These are phyloP conservation scores for Siphamia tubifer DNA, from an alignment of 2,113 vertebrate species.

Conservation along the genomic window DNA sequence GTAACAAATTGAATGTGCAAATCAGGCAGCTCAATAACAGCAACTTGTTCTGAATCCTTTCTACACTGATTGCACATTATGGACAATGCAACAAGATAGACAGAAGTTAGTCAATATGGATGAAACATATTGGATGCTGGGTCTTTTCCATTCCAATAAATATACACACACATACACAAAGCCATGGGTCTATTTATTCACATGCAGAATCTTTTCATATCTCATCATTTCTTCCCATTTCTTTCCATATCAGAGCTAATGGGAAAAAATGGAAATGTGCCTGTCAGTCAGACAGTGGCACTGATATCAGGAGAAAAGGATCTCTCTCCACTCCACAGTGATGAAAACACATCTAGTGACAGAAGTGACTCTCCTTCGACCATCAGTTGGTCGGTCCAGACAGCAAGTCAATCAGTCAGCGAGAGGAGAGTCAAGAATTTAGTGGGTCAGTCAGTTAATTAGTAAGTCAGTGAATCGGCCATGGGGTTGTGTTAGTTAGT, in stretches of 20 bases:
- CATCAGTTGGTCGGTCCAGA: conserved; percentile 46
- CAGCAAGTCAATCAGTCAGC: conserved; percentile 65
- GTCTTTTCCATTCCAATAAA: conserved; percentile 27
- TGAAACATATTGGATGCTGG: conserved; percentile 10
- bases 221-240: conserved; percentile 52
- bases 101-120: conserved; percentile 38
- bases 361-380: conserved; percentile 29
- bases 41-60: conserved; percentile 38
- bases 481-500: conserved; percentile 41
- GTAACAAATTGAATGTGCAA: conserved; percentile 43
- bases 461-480: conserved; percentile 46
- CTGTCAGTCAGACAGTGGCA: conserved; percentile 36
- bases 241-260: conserved; percentile 58
- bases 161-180: conserved; percentile 18
- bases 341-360: conserved; percentile 36
- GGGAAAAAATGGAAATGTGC: conserved; percentile 57
- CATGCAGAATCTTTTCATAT: conserved; percentile 25
- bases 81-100: conserved; percentile 47
- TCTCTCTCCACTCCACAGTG: conserved; percentile 24
- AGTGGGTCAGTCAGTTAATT: conserved; percentile 65
- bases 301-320: conserved; percentile 30
- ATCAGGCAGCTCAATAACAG: conserved; percentile 44
- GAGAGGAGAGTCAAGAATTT: conserved; percentile 37
- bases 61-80: conserved; percentile 54
- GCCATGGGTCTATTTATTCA: conserved; percentile 21